A percentile compares a stretch with the other conserved stretches of the same genome.
phyloP scores from a whole-genome alignment of 2,113 vertebrate genomes.

The Xiphophorus maculatus region DNA sequence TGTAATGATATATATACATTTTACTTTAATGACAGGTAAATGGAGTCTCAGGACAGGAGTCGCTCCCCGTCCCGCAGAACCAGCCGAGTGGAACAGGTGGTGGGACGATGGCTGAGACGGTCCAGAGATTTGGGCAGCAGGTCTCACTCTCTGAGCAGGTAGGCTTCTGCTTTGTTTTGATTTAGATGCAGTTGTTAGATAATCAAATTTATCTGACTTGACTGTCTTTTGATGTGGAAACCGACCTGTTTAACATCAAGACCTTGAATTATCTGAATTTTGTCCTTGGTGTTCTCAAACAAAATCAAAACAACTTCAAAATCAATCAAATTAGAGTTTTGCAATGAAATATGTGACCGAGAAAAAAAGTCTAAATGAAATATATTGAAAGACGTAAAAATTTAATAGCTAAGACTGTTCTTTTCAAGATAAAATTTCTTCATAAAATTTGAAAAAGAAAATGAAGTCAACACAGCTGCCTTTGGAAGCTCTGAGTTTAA shows the following conservation, averaged over 20 bases:
- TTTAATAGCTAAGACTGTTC: no score
- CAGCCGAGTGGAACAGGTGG: conserved; percentile 94
- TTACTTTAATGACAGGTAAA: conserved; percentile 82
- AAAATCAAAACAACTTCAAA: background rate
- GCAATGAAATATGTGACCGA: background rate
- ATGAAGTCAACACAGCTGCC: no score
- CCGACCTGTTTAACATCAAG: background rate
- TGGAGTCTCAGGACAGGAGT: conserved; percentile 91
- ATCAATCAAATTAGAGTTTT: background rate
- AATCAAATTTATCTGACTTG: background rate
- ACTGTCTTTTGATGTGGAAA: background rate
- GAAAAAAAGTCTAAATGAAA: background rate
- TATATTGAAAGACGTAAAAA: background rate
- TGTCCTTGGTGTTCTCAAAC: background rate
- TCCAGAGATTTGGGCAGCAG: conserved; percentile 86
- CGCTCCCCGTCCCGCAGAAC: conserved; percentile 88
- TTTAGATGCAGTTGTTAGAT: background rate
- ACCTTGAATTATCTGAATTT: background rate
- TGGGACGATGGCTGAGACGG: conserved; percentile 93
- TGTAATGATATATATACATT: background rate
- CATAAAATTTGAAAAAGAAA: no score
- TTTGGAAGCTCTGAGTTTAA: no score
- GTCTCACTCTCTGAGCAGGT: conserved; percentile 80
- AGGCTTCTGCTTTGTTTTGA: conserved; percentile 9
- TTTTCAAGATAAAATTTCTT: no score